Percentiles rank a stretch among this genome's conserved stretches.
Conservation (phyloP, 2,113 vertebrate genomes). For the Sorex araneus region DNA sequence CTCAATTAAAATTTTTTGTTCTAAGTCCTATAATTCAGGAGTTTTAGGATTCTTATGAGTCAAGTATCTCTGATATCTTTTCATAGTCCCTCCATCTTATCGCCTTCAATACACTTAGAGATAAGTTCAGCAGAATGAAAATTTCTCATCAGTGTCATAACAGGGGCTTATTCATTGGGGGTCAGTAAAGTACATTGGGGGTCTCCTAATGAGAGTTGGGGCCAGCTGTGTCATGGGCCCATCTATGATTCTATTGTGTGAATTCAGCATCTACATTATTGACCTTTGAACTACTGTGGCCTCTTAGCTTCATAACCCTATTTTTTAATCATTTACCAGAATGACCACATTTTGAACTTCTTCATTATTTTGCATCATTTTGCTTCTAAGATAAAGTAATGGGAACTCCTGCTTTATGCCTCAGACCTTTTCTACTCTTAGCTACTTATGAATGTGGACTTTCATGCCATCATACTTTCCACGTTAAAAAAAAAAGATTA, state of each 20-base stretch:
- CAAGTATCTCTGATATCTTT: not conserved
- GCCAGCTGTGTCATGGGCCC: constrained; percentile 56
- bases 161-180: constrained; percentile 69
- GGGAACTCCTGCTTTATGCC: constrained; percentile 24
- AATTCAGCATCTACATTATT: constrained; percentile 64
- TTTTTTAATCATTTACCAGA: constrained; percentile 53
- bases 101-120: constrained; percentile 45
- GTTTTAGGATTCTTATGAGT: constrained; percentile 47
- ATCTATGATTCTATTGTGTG: constrained; percentile 76
- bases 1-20: not conserved
- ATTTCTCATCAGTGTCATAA: constrained; percentile 60
- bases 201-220: constrained; percentile 54
- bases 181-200: not conserved
- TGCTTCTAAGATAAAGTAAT: constrained; percentile 61
- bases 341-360: constrained; percentile 59
- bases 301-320: constrained; percentile 58
- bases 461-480: constrained; percentile 22
- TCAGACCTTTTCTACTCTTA: constrained; percentile 45
- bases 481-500: constrained; percentile 49
- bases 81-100: not conserved
- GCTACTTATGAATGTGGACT: constrained; percentile 40
- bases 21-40: constrained; percentile 17
- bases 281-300: constrained; percentile 63
- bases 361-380: constrained; percentile 50
- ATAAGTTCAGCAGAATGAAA: constrained; percentile 53